These are phyloP conservation scores for Drosophila sturtevanti DNA, from an alignment of 1,140 invertebrate genomes.

Conservation along the genomic window DNA sequence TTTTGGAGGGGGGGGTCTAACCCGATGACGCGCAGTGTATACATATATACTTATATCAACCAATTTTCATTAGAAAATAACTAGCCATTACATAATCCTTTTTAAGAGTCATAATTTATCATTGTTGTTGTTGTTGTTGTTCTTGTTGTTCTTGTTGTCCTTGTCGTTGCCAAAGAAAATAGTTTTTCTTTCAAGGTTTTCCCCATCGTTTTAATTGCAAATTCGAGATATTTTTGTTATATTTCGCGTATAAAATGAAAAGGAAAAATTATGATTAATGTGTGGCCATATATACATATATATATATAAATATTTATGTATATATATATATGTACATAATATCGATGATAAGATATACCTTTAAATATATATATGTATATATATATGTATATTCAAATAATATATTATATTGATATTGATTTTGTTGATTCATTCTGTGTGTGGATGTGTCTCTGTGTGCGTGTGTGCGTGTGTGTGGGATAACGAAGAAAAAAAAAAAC, in stretches of 20 bases:
- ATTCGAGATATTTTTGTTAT: neutral
- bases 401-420: neutral
- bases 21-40: too few species aligned
- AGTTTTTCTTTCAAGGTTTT: constrained; percentile 52
- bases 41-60: constrained; percentile 26
- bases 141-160: too few species aligned
- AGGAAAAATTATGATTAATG: neutral
- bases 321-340: neutral
- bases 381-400: neutral
- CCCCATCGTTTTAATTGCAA: neutral
- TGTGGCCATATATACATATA: neutral
- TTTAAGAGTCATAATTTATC: constrained; percentile 37
- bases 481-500: neutral
- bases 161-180: constrained; percentile 51
- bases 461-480: neutral
- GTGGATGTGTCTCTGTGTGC: neutral
- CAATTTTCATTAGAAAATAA: constrained; percentile 33
- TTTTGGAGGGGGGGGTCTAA: too few species aligned
- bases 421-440: constrained; percentile 15
- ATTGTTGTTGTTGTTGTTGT: constrained; percentile 30
- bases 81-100: too few species aligned
- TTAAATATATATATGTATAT: neutral
- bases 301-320: neutral
- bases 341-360: constrained; percentile 32
- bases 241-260: neutral